Evolutionary conservation across 2,888 invertebrate species (phyloP), one percentile per base, ranked within the genome.

Genomic region (Onthophagus sagittarius): DNA sequence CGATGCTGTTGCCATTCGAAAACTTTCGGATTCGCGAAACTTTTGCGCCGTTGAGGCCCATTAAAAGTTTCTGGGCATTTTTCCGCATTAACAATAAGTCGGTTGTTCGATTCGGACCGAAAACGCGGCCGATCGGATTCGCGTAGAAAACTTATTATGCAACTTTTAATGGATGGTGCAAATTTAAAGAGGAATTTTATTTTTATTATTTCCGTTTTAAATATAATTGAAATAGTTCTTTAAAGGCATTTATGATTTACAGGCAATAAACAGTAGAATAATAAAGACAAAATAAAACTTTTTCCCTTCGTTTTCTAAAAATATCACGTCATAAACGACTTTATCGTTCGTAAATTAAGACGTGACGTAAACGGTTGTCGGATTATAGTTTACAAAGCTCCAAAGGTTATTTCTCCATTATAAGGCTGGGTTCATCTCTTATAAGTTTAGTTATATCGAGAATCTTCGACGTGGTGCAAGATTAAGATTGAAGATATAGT

Each of bases 341-440:
- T 67, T 67, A 67, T 67, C 32, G 32, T 31, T 32, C 67, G 32
- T 67, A 67, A 67, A 67, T 67, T 67, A 67, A 67, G 31, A n/a
- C 23, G 7, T 67, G 67, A 67, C 67, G 67, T 67, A 67, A 67
- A 67, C 67, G 67, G 67, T 23, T 67, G 67, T 67, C 67, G 13
- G 67, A 67, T 67, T 67, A 67, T n/a, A 23, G n/a, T 67, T 67
- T 67, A 67, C 67, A 15, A 67, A 67, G 31, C 67, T 67, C 67
- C 23, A n/a, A 67, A 67, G 32, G 31, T n/a, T 15, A n/a, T 23
- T 67, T 23, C 23, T 23, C 23, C 23, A 23, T 23, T 32, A 67
- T 67, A 67, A 32, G 23, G 31, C 67, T 67, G 13, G 32, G 5
- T n/a, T 31, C 67, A 67, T 67, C 67, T 53, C 39, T 7, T 11